Percentiles rank a stretch among this genome's conserved stretches.
Conservation (phyloP, 2,888 invertebrate genomes). For the Opisthograptis luteolata region DNA sequence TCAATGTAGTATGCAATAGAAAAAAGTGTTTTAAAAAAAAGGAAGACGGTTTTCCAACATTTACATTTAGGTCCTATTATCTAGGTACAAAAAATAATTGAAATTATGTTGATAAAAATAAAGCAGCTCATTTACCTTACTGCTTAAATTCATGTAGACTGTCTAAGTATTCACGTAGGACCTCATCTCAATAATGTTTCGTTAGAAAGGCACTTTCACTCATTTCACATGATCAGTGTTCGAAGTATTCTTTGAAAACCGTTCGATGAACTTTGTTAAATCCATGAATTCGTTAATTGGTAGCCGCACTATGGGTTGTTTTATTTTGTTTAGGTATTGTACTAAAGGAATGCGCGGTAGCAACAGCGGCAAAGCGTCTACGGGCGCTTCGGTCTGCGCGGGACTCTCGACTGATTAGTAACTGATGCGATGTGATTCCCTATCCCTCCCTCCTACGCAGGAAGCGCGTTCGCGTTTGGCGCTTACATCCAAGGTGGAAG, state of each 20-base stretch:
- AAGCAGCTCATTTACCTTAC: constrained; percentile 56
- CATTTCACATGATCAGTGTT: constrained; percentile 53
- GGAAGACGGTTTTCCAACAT: too few relatives aligned
- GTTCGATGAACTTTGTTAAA: constrained; percentile 34
- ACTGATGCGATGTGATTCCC: constrained; percentile 46
- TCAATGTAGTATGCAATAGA: too few relatives aligned
- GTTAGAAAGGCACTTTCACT: constrained; percentile 73
- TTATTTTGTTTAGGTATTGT: constrained; percentile 20
- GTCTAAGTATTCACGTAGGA: constrained; percentile 67
- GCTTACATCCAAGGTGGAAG: constrained; percentile 18
- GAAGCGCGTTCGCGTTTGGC: constrained; percentile 44
- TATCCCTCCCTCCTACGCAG: constrained; percentile 49
- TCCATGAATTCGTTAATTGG: constrained; percentile 39
- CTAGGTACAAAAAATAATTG: too few relatives aligned
- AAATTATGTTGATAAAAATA: not conserved
- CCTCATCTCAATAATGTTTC: constrained; percentile 71
- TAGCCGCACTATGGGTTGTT: constrained; percentile 13
- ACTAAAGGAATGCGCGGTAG: constrained; percentile 18
- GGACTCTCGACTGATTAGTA: constrained; percentile 51
- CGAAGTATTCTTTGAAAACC: constrained; percentile 23
- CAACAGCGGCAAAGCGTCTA: not conserved
- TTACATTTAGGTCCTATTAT: too few relatives aligned
- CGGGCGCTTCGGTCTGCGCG: constrained; percentile 26
- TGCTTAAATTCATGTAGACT: constrained; percentile 72
- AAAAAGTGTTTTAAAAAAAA: too few relatives aligned